phyloP scores from a whole-genome alignment of 2,113 vertebrate species.

The Oncorhynchus kisutch region DNA sequence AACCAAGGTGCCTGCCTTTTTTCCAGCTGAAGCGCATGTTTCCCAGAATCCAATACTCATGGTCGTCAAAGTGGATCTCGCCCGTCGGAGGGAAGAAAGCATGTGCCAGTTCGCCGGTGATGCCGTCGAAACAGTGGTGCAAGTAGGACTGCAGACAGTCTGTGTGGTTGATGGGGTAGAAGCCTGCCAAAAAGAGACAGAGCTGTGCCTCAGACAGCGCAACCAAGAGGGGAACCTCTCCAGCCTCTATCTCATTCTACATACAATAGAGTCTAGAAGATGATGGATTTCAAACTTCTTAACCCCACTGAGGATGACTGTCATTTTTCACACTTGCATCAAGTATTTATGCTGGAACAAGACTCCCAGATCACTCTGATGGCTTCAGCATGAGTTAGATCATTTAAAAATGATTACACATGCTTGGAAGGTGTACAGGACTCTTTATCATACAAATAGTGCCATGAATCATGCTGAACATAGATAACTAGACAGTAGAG shows the following conservation, averaged over 20 bases:
- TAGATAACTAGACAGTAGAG: conserved; percentile 28
- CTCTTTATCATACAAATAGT: conserved; percentile 27
- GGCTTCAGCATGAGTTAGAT: conserved; percentile 28
- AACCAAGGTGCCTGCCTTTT: conserved; percentile 73
- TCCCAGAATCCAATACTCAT: conserved; percentile 94
- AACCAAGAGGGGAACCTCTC: conserved; percentile 40
- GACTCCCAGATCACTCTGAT: conserved; percentile 8
- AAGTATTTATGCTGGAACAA: conserved; percentile 32
- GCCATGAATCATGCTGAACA: conserved; percentile 44
- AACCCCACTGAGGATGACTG: conserved; percentile 21
- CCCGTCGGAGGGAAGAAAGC: conserved; percentile 93
- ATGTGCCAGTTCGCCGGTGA: conserved; percentile 92
- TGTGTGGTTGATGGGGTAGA: conserved; percentile 93
- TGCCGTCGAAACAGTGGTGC: conserved; percentile 96
- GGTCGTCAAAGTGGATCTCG: conserved; percentile 96
- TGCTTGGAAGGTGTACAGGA: conserved; percentile 45
- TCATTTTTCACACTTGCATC: conserved; percentile 39
- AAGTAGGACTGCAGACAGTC: conserved; percentile 88
- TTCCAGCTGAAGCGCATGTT: conserved; percentile 97
- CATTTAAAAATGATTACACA: conserved; percentile 25
- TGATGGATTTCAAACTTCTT: conserved; percentile 18
- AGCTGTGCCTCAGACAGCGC: conserved; percentile 18
- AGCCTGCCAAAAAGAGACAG: conserved; percentile 74
- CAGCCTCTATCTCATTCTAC: conserved; percentile 30
- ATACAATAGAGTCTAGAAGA: conserved; percentile 33